Percentiles rank a stretch among this genome's conserved stretches.
Evolutionary conservation across 2,888 invertebrate genomes (phyloP).

Genomic region (Coleophora deauratella): DNA sequence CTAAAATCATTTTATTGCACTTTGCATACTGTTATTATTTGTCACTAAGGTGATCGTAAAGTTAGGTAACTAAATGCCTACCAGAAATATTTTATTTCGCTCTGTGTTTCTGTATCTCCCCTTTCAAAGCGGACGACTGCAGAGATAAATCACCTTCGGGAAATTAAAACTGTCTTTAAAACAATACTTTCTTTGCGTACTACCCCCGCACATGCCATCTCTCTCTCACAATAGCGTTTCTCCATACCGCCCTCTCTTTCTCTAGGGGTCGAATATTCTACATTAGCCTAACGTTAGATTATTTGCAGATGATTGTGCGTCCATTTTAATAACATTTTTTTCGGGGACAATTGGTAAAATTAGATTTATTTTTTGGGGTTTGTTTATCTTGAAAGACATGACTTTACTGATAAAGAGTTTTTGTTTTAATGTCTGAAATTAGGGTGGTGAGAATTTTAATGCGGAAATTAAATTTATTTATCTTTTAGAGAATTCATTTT

Average conservation of each 20-base stretch:
- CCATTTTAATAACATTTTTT: slow-evolving; percentile 19
- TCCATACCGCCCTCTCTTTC: slow-evolving; percentile 17
- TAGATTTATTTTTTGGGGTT: background rate
- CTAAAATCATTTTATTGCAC: no score
- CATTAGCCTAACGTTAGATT: slow-evolving; percentile 23
- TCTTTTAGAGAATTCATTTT: background rate
- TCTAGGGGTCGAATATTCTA: slow-evolving; percentile 15
- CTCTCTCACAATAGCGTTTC: slow-evolving; percentile 15
- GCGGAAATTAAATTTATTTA: no score
- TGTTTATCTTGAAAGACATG: no score
- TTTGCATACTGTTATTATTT: no score
- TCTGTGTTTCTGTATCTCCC: no score
- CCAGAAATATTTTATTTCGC: no score
- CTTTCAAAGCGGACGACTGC: slow-evolving; percentile 18
- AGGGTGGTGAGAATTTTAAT: background rate
- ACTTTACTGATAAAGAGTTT: no score
- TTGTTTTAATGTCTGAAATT: background rate
- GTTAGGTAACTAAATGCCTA: no score
- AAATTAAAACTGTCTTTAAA: slow-evolving; percentile 74
- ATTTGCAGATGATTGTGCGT: slow-evolving; percentile 22
- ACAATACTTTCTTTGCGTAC: slow-evolving; percentile 63
- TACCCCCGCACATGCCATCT: slow-evolving; percentile 25
- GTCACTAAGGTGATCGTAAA: no score
- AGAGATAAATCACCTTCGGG: slow-evolving; percentile 73
- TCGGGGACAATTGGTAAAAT: slow-evolving; percentile 4